phyloP scores from a whole-genome alignment of 2,797 vertebrate genomes.

The Crocidura indochinensis region DNA sequence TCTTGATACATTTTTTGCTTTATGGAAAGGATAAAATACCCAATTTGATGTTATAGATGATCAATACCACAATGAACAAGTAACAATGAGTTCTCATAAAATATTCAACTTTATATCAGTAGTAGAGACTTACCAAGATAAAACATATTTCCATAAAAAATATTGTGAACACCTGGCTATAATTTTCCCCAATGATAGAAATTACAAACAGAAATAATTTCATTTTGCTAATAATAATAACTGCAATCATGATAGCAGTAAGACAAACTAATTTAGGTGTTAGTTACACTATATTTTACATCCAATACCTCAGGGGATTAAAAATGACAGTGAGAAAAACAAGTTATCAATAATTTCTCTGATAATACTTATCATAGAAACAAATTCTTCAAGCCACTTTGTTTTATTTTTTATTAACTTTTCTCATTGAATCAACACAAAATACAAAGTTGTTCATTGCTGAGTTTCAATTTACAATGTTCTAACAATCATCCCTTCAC shows the following conservation, averaged over 20 bases:
- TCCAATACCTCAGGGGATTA: slow-evolving; percentile 8
- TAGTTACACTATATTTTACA: slow-evolving; percentile 36
- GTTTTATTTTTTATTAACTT: slow-evolving; percentile 28
- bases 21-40: slow-evolving; percentile 48
- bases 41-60: slow-evolving; percentile 6
- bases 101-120: slow-evolving; percentile 37
- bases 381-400: slow-evolving; percentile 23
- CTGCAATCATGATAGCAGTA: background rate
- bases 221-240: slow-evolving; percentile 32
- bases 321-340: slow-evolving; percentile 34
- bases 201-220: slow-evolving; percentile 59
- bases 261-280: slow-evolving; percentile 13
- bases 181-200: slow-evolving; percentile 51
- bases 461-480: too few species aligned
- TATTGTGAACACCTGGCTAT: slow-evolving; percentile 33
- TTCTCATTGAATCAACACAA: background rate
- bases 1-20: slow-evolving; percentile 6
- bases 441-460: too few species aligned
- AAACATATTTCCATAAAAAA: slow-evolving; percentile 44
- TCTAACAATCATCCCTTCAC: too few species aligned
- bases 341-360: slow-evolving; percentile 39
- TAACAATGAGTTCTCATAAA: slow-evolving; percentile 49
- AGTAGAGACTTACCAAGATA: slow-evolving; percentile 25
- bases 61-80: background rate
- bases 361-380: background rate